Evolutionary conservation across 1,140 invertebrate genomes (phyloP).

Genomic region (Trachymyrmex cornetzi): DNA sequence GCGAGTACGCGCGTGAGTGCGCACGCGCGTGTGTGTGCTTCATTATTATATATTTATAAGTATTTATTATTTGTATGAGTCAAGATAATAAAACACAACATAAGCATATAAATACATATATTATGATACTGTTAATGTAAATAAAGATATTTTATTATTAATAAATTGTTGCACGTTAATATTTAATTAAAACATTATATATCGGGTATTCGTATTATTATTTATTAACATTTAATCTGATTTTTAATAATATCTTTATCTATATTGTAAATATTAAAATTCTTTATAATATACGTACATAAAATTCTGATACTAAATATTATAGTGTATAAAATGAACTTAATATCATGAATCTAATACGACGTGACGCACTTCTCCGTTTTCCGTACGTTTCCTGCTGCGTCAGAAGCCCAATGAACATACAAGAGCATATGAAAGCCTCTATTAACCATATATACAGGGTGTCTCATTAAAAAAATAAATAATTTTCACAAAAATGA

Average conservation of each 20-base stretch:
- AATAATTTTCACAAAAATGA: too few species aligned
- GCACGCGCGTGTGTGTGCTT: too few species aligned
- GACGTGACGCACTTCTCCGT: background rate
- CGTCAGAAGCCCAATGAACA: constrained; percentile 32
- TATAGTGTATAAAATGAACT: constrained; percentile 36
- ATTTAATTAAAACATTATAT: constrained; percentile 9
- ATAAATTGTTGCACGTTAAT: background rate
- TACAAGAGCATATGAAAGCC: constrained; percentile 41
- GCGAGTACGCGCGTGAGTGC: too few species aligned
- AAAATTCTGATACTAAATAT: background rate
- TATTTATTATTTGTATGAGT: background rate
- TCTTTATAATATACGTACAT: background rate
- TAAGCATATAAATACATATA: background rate
- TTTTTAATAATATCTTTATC: background rate
- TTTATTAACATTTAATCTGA: background rate
- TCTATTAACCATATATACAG: constrained; percentile 39
- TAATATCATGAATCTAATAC: constrained; percentile 5
- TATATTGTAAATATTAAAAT: background rate
- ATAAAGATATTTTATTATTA: background rate
- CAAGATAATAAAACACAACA: background rate
- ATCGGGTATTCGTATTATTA: background rate
- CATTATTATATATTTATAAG: background rate
- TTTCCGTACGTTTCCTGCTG: constrained; percentile 42
- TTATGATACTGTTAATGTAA: background rate
- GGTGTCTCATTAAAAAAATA: too few species aligned